phyloP scores from a whole-genome alignment of 2,113 vertebrate genomes.

The Oncorhynchus kisutch region DNA sequence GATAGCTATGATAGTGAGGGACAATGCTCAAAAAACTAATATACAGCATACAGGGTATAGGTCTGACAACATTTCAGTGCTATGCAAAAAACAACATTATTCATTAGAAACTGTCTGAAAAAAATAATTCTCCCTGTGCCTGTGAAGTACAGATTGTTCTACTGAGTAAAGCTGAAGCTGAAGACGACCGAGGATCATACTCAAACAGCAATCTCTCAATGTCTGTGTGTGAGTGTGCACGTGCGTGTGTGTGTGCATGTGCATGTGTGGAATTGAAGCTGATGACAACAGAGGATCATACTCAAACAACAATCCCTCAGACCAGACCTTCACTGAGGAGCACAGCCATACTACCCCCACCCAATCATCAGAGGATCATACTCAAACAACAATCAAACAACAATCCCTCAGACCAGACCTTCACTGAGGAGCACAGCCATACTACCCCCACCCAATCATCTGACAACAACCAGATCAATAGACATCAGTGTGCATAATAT shows the following conservation, averaged over 20 bases:
- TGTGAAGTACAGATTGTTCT: constrained; percentile 23
- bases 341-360: constrained; percentile 10
- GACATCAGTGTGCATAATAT: constrained; percentile 46
- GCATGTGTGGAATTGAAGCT: neutral
- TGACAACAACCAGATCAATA: constrained; percentile 51
- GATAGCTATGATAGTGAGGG: neutral
- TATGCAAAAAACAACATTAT: neutral
- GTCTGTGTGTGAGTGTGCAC: no score
- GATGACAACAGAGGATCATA: constrained; percentile 8
- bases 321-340: neutral
- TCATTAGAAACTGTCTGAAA: constrained; percentile 17
- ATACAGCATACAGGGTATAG: no score
- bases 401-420: constrained; percentile 28
- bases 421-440: constrained; percentile 3
- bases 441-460: constrained; percentile 38
- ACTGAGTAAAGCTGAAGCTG: constrained; percentile 28
- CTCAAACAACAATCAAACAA: constrained; percentile 32
- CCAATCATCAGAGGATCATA: neutral
- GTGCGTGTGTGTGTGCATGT: no score
- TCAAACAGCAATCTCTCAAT: constrained; percentile 35
- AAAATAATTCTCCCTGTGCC: constrained; percentile 11
- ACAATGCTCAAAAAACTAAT: neutral
- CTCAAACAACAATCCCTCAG: constrained; percentile 37
- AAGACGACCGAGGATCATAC: constrained; percentile 8
- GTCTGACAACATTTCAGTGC: neutral